Conservation (phyloP, 2,888 invertebrate genomes). For the Brachypterus glaber region DNA sequence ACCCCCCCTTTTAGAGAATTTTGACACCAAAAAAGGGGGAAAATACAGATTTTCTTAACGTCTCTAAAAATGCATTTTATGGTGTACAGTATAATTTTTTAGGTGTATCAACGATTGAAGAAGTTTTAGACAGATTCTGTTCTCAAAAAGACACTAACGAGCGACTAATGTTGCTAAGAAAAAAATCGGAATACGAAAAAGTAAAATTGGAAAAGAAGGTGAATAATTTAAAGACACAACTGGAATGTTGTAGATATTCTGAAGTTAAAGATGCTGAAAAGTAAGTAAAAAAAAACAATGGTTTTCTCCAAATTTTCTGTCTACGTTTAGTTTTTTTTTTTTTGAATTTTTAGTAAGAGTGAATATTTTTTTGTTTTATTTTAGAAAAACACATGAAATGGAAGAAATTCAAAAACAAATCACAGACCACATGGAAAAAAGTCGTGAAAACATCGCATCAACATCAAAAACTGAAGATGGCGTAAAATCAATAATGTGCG, state of each 20-base stretch:
- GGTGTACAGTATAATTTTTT: constrained; percentile 18
- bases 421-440: constrained; percentile 41
- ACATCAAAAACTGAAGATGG: constrained; percentile 28
- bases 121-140: constrained; percentile 64
- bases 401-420: constrained; percentile 55
- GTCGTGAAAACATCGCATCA: constrained; percentile 36
- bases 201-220: constrained; percentile 56
- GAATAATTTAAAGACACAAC: constrained; percentile 54
- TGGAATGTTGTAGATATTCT: constrained; percentile 69
- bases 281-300: constrained; percentile 45
- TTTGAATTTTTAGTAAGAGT: not conserved
- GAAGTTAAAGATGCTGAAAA: constrained; percentile 73
- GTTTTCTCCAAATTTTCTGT: constrained; percentile 11
- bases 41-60: too few species aligned
- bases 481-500: constrained; percentile 20
- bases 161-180: constrained; percentile 59
- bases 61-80: too few species aligned
- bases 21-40: too few species aligned
- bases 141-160: constrained; percentile 64
- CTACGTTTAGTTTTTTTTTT: constrained; percentile 4
- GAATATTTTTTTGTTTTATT: constrained; percentile 22
- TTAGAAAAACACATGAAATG: constrained; percentile 63
- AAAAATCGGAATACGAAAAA: constrained; percentile 66
- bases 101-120: constrained; percentile 65
- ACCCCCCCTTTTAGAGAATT: too few species aligned